Conservation (phyloP, 1,140 invertebrate genomes). For the Nomia melanderi region DNA sequence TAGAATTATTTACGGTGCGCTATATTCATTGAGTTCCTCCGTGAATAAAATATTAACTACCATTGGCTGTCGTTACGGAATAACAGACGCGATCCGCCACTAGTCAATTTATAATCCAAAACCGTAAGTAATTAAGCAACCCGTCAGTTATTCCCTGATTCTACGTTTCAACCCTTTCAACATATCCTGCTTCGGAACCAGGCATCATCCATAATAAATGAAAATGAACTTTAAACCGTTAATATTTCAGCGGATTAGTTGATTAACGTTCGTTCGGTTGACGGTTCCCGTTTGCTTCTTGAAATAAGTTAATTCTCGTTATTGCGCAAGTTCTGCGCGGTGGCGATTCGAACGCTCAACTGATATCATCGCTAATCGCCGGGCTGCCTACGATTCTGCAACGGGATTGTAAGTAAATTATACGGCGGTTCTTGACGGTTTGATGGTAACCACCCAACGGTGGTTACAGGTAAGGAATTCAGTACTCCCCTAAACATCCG, state of each 20-base stretch:
- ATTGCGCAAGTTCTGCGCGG: neutral
- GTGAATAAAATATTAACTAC: slow-evolving; percentile 2
- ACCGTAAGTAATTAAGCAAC: neutral
- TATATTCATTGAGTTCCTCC: neutral
- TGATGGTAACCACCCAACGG: neutral
- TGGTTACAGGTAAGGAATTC: slow-evolving; percentile 9
- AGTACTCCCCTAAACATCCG: slow-evolving; percentile 2
- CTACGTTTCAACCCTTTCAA: neutral
- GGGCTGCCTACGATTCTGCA: neutral
- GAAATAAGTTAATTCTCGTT: no score
- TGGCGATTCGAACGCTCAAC: neutral
- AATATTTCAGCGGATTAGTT: no score
- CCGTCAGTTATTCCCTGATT: neutral
- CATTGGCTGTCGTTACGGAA: neutral
- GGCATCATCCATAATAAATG: no score
- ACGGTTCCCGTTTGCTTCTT: no score
- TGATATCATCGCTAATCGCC: neutral
- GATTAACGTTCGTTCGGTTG: no score
- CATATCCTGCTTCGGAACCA: neutral
- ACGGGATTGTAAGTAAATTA: slow-evolving; percentile 3
- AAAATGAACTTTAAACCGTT: no score
- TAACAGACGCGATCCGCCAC: slow-evolving; percentile 2
- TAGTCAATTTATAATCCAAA: neutral
- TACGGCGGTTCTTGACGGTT: neutral
- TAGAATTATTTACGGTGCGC: slow-evolving; percentile 2